These are phyloP conservation scores for Thryonomys swinderianus DNA, from an alignment of 2,113 vertebrate species.

Conservation along the genomic window DNA sequence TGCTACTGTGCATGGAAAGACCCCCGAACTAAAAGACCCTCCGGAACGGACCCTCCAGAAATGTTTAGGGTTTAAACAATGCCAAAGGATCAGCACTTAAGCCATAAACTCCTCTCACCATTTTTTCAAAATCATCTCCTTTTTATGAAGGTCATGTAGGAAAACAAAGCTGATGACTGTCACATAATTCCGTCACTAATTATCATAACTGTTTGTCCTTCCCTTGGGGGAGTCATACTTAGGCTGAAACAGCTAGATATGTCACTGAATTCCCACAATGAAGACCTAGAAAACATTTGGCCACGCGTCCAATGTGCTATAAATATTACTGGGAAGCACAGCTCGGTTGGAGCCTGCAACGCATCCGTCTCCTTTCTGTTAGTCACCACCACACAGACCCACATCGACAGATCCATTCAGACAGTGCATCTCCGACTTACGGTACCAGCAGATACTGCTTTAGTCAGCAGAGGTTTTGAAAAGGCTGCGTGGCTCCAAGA, in stretches of 20 bases:
- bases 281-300: conserved; percentile 57
- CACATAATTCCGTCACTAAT: conserved; percentile 50
- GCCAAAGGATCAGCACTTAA: conserved; percentile 49
- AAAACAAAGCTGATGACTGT: conserved; percentile 48
- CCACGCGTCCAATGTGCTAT: conserved; percentile 46
- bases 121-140: conserved; percentile 43
- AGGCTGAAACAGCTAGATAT: conserved; percentile 17
- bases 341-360: background rate
- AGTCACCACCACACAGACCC: conserved; percentile 55
- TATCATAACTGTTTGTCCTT: conserved; percentile 59
- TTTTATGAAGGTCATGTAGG: conserved; percentile 50
- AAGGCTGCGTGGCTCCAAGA: conserved; percentile 68
- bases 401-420: conserved; percentile 69
- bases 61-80: conserved; percentile 31
- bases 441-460: conserved; percentile 59
- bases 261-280: conserved; percentile 42
- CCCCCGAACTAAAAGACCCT: background rate
- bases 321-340: conserved; percentile 56
- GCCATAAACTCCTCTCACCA: background rate
- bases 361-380: conserved; percentile 51
- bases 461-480: conserved; percentile 73
- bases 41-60: conserved; percentile 23
- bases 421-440: conserved; percentile 60
- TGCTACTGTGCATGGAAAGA: background rate
- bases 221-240: conserved; percentile 5